phyloP scores from a whole-genome alignment of 2,797 vertebrate species.

The Ctenosaura bakeri region DNA sequence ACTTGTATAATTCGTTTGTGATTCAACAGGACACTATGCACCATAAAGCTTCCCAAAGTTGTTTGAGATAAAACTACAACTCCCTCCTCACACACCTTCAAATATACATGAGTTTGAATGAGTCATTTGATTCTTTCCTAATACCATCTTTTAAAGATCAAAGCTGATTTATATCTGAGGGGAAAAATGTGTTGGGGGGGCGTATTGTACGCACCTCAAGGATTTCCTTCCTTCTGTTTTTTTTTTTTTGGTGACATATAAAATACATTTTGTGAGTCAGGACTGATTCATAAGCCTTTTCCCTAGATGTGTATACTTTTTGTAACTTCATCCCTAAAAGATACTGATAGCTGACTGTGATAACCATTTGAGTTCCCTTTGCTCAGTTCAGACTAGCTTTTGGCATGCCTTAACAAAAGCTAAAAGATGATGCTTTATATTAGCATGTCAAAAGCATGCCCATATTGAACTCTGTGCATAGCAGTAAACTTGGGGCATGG shows the following conservation, averaged over 20 bases:
- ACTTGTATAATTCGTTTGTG: slow-evolving; percentile 26
- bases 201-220: background rate
- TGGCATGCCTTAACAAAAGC: slow-evolving; percentile 1
- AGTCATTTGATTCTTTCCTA: slow-evolving; percentile 13
- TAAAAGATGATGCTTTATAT: background rate
- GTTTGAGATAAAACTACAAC: slow-evolving; percentile 16
- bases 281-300: slow-evolving; percentile 47
- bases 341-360: background rate
- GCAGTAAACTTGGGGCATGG: background rate
- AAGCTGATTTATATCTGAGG: background rate
- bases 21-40: slow-evolving; percentile 28
- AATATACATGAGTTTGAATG: slow-evolving; percentile 9
- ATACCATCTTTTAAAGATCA: slow-evolving; percentile 23
- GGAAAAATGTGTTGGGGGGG: slow-evolving; percentile 9
- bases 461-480: background rate
- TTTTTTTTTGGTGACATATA: slow-evolving; percentile 6
- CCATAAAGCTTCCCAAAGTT: background rate
- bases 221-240: slow-evolving; percentile 41
- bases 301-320: background rate
- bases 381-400: background rate
- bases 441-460: background rate
- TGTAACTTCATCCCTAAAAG: background rate
- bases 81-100: background rate
- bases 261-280: slow-evolving; percentile 34
- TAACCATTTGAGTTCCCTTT: background rate